Percentiles rank a stretch among this genome's conserved stretches.
These are phyloP conservation scores for Aphidius colemani DNA, from an alignment of 2,888 invertebrate species.

Conservation along the genomic window DNA sequence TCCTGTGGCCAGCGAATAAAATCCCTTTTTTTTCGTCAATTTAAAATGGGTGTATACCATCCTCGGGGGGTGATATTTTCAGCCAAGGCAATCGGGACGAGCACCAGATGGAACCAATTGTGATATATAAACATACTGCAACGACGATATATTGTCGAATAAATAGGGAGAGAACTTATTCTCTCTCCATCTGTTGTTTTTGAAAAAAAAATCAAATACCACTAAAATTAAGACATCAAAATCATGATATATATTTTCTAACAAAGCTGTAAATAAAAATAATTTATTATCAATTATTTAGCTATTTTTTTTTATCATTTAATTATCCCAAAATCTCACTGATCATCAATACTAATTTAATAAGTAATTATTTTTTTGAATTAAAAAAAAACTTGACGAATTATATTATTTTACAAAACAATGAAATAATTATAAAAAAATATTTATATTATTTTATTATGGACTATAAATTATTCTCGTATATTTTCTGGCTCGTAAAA, in stretches of 20 bases:
- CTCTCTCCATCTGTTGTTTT: constrained; percentile 30
- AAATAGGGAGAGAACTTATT: too few relatives aligned
- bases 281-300: not conserved
- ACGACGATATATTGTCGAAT: not conserved
- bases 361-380: too few relatives aligned
- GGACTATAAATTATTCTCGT: too few relatives aligned
- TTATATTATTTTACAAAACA: constrained; percentile 12
- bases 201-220: constrained; percentile 31
- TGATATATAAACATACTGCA: constrained; percentile 20
- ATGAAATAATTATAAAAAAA: too few relatives aligned
- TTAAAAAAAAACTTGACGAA: constrained; percentile 7
- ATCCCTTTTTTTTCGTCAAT: not conserved
- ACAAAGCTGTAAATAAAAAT: not conserved
- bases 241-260: constrained; percentile 8
- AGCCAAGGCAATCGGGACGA: constrained; percentile 25
- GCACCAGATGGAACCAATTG: constrained; percentile 38
- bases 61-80: constrained; percentile 16
- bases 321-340: not conserved
- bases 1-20: constrained; percentile 19
- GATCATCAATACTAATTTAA: too few relatives aligned
- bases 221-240: constrained; percentile 33
- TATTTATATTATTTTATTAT: constrained; percentile 8
- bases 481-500: constrained; percentile 2
- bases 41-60: constrained; percentile 10
- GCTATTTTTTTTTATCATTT: not conserved